Evolutionary conservation across 2,113 vertebrate genomes (phyloP).

Genomic region (Aepyceros melampus): DNA sequence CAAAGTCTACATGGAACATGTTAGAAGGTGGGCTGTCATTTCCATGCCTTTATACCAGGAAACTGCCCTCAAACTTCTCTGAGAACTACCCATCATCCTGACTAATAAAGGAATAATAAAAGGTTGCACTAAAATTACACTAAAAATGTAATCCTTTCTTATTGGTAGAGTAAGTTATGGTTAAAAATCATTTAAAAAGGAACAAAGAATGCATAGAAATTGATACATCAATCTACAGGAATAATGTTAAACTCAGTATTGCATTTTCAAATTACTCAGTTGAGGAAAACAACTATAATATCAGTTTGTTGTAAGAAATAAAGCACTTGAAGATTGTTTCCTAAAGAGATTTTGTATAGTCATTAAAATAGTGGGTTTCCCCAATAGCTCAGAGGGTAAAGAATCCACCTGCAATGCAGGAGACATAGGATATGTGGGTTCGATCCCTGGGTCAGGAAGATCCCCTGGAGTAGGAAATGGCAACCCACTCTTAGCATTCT

Average conservation of each 20-base stretch:
- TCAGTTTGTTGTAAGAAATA: background rate
- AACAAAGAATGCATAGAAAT: background rate
- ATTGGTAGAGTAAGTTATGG: background rate
- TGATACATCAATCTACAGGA: background rate
- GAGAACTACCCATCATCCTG: background rate
- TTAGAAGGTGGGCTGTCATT: background rate
- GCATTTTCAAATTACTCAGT: background rate
- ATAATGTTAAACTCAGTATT: background rate
- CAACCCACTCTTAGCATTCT: background rate
- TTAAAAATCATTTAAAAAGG: background rate
- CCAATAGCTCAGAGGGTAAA: background rate
- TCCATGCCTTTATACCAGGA: background rate
- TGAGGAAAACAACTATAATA: background rate
- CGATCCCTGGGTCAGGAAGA: background rate
- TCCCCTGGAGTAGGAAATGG: background rate
- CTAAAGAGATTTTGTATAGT: background rate
- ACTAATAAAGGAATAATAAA: background rate
- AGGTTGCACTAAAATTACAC: background rate
- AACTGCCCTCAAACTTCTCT: background rate
- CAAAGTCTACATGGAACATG: background rate
- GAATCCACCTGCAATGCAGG: background rate
- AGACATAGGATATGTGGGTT: background rate
- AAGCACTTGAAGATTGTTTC: background rate
- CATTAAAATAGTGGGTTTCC: background rate
- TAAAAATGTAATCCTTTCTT: background rate